Base-by-base conservation (phyloP, 1,140 invertebrate genomes). In the Melanaphis sacchari region DNA sequence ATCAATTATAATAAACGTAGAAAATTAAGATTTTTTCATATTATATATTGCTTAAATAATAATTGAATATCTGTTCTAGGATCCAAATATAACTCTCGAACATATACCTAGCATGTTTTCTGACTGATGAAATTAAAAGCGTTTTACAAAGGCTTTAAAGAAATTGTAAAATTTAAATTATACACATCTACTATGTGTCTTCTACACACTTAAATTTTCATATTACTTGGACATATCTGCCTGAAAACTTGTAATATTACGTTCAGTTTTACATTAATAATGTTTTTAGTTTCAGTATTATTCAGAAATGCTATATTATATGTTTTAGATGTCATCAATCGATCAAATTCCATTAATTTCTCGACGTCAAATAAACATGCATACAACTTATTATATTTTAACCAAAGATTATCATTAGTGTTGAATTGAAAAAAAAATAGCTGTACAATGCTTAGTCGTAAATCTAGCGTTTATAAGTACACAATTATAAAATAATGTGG, bases 141-240 rank as follows among this genome's bases (percentile, higher is more conserved):
- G 3, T 46, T 46, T 1, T 31, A 43, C 15, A 40, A 88, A 88
- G 49, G 7, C 31, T 88, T 88, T 52, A 36, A 36, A 46, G 21
- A 88, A 88, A 88, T 36, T 18, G n/a, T 88, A 8, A 88, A 36
- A 88, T 22, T 6, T 88, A 49, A 88, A 49, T 88, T 88, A 76
- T 76, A 49, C 87, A n/a, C 18, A 24, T 52, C 31, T 88, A 88
- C 21, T 88, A 43, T 15, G 59, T 15, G n/a, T 76, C 15, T 76
- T 76, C 4, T 76, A 31, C 31, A n/a, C n/a, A 88, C n/a, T 88
- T 88, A 31, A 88, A 88, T 88, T 88, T 88, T 46, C n/a, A 49
- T 88, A 88, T 49, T 31, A 88, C n/a, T 49, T 22, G n/a, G 2
- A 46, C 26, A 41, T 52, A 36, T 88, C 24, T 88, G n/a, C 2